Evolutionary conservation across 2,113 vertebrate species (phyloP).

Genomic region (Mobula hypostoma): DNA sequence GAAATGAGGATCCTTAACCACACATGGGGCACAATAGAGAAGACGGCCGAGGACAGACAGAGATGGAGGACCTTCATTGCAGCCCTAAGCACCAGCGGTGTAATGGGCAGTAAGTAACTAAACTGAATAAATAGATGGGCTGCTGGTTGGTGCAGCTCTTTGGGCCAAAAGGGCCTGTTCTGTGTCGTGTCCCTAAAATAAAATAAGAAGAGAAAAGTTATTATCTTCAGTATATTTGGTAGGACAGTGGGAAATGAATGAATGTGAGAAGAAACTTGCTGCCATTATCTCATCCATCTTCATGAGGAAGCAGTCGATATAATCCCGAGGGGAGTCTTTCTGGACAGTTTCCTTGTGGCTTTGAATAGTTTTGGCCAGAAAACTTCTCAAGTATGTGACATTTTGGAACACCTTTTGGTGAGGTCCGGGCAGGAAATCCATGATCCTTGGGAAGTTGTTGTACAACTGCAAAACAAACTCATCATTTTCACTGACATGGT

Average conservation of each 20-base stretch:
- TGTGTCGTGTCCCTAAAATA: too few relatives aligned
- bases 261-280: not conserved
- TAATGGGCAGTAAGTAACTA: too few relatives aligned
- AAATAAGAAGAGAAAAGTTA: not conserved
- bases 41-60: too few relatives aligned
- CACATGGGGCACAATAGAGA: too few relatives aligned
- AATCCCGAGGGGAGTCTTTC: constrained; percentile 11
- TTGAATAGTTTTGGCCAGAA: constrained; percentile 42
- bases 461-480: constrained; percentile 54
- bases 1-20: too few relatives aligned
- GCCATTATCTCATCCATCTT: constrained; percentile 20
- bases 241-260: not conserved
- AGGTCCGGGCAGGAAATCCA: constrained; percentile 58
- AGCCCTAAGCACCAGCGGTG: too few relatives aligned
- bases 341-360: not conserved
- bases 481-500: not conserved
- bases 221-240: too few relatives aligned
- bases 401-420: constrained; percentile 48
- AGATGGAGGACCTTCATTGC: too few relatives aligned
- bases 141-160: too few relatives aligned
- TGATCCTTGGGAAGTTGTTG: constrained; percentile 62
- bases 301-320: constrained; percentile 29
- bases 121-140: too few relatives aligned
- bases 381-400: constrained; percentile 37
- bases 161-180: too few relatives aligned